Evolutionary conservation across 2,797 vertebrate species (phyloP).

Genomic region (Lutjanus campechanus): DNA sequence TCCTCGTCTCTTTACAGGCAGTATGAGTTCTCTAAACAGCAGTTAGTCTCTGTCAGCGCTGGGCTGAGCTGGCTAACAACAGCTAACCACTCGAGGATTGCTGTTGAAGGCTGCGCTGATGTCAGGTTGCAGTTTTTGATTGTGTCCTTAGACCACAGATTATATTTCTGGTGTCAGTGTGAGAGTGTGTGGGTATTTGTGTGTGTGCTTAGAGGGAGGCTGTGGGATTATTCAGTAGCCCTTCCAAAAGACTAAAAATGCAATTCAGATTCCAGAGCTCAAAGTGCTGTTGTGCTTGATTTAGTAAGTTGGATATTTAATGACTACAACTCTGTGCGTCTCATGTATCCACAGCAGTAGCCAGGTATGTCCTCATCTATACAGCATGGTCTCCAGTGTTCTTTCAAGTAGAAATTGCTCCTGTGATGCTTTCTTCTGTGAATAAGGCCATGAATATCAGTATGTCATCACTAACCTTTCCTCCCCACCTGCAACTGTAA

Average conservation of each 20-base stretch:
- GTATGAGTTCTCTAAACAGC: slow-evolving; percentile 61
- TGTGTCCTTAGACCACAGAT: slow-evolving; percentile 49
- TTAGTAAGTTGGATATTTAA: slow-evolving; percentile 39
- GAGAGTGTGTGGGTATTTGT: slow-evolving; percentile 20
- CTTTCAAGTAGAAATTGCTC: slow-evolving; percentile 17
- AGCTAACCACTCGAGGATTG: slow-evolving; percentile 55
- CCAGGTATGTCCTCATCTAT: slow-evolving; percentile 39
- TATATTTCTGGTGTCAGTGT: slow-evolving; percentile 41
- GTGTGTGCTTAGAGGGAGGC: slow-evolving; percentile 23
- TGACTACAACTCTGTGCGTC: slow-evolving; percentile 19
- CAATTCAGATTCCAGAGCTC: slow-evolving; percentile 21
- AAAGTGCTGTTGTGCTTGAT: slow-evolving; percentile 27
- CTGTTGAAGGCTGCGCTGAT: slow-evolving; percentile 51
- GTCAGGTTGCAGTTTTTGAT: slow-evolving; percentile 61
- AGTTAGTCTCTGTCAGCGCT: slow-evolving; percentile 61
- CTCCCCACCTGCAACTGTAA: slow-evolving; percentile 24
- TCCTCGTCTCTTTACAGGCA: slow-evolving; percentile 44
- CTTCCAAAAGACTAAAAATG: slow-evolving; percentile 27
- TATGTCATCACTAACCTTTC: slow-evolving; percentile 47
- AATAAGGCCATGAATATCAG: slow-evolving; percentile 44
- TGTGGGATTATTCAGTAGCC: slow-evolving; percentile 45
- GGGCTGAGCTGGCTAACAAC: slow-evolving; percentile 54
- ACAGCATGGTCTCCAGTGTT: slow-evolving; percentile 18
- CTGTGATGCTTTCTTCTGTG: slow-evolving; percentile 10
- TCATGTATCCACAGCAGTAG: slow-evolving; percentile 24